Percentiles rank a stretch among this genome's conserved stretches.
Evolutionary conservation across 2,113 vertebrate genomes (phyloP).

Genomic region (Crotalus tigris): DNA sequence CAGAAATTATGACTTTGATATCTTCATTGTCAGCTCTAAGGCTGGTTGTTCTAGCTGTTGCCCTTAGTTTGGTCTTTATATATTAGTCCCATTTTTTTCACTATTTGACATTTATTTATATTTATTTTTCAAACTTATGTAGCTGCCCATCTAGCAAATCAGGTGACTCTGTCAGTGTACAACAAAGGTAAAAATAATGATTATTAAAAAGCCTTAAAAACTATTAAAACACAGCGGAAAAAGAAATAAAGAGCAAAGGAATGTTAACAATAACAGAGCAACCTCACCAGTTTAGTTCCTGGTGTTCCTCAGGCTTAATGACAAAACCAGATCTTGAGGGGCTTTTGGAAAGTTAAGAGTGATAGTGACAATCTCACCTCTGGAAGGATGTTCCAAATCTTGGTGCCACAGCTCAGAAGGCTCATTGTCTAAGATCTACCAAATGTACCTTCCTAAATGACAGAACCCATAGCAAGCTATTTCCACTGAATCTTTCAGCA

Average conservation of each 20-base stretch:
- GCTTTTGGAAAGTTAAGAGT: neutral
- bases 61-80: neutral
- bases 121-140: neutral
- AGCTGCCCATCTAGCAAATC: neutral
- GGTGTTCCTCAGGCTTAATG: neutral
- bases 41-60: neutral
- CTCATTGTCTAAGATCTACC: neutral
- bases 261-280: neutral
- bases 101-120: neutral
- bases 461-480: neutral
- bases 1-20: neutral
- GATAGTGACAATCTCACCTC: neutral
- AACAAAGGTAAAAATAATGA: neutral
- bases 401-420: neutral
- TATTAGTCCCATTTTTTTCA: neutral
- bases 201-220: neutral
- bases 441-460: neutral
- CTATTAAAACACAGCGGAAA: neutral
- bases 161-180: neutral
- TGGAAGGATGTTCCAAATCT: neutral
- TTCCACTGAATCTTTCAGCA: neutral
- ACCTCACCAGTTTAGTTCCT: neutral
- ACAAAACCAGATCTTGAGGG: neutral
- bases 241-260: neutral
- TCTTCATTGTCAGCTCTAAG: neutral